Evolutionary conservation across 2,888 invertebrate species (phyloP).

Genomic region (Ferdinandea cuprea): DNA sequence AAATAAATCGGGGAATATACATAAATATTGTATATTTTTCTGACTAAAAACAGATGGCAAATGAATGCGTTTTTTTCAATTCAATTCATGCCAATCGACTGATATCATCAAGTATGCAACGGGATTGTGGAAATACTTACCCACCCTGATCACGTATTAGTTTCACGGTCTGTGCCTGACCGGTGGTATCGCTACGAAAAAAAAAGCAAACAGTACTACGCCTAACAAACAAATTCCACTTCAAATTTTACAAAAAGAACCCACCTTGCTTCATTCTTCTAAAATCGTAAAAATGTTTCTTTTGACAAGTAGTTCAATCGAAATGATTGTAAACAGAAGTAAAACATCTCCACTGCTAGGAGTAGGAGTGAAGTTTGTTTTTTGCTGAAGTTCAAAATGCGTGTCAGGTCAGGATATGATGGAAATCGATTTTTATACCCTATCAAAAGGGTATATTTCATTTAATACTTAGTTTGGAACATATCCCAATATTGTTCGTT

Average conservation of each 20-base stretch:
- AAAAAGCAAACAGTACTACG: too few species aligned
- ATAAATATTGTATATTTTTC: background rate
- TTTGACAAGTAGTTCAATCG: slow-evolving; percentile 24
- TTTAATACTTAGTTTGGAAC: too few species aligned
- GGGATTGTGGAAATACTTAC: too few species aligned
- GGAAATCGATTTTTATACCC: too few species aligned
- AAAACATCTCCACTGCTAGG: slow-evolving; percentile 35
- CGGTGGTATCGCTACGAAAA: slow-evolving; percentile 1
- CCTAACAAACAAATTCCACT: background rate
- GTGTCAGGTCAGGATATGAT: background rate
- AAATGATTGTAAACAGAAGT: slow-evolving; percentile 41
- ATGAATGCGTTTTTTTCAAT: background rate
- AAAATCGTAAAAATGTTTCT: slow-evolving; percentile 1
- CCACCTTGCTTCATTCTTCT: slow-evolving; percentile 24
- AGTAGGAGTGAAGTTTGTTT: slow-evolving; percentile 15
- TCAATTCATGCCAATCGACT: background rate
- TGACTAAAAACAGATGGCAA: background rate
- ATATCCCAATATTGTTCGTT: too few species aligned
- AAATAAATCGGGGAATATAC: too few species aligned
- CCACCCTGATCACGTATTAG: too few species aligned
- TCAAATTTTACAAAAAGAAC: background rate
- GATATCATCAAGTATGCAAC: background rate
- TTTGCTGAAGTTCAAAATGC: slow-evolving; percentile 5
- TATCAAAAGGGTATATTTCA: too few species aligned
- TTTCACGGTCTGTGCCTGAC: background rate